Base-by-base conservation (phyloP, 2,113 vertebrate genomes). In the Pimephales promelas region DNA sequence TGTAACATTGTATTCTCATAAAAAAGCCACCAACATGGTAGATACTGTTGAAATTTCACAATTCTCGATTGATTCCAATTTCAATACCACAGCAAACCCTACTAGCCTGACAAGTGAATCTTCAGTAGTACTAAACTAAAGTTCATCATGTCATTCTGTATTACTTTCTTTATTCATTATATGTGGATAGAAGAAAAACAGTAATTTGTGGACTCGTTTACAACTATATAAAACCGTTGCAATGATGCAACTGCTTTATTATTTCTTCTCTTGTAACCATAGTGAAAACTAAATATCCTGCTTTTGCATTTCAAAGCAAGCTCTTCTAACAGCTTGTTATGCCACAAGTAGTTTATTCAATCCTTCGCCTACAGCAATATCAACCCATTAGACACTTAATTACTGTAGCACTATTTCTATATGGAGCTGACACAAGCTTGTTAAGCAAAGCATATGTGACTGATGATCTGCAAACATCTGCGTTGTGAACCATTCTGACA, bases 391-490 rank as follows among this genome's bases (percentile, higher is more conserved):
- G 28, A 77, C 70, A 26, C 45, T 72, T 82, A 75, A 84, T 73
- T 43, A 57, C 61, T 14, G 26, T 61, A 43, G 40, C 10, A 40
- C 83, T 13, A 10, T 61, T 72, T 84, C 66, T 70, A 31, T 61
- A 71, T 61, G 52, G 18, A 80, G 54, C 66, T 36, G 62, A 71
- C 6, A 1, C 72, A 66, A 82, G 45, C 79, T 73, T 78, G 83
- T 84, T 71, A 59, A 74, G 47, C 36, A 66, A 84, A 83, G 54
- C 43, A 76, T 83, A 62, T 83, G 61, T 14, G 57, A 74, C 75
- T 6, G 40, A 80, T 28, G 77, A 80, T 79, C 59, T 26, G 64
- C 64, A 75, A 83, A 80, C 81, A 87, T 82, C 86, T 85, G 79
- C 10, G 18, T 54, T 79, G 8, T 5, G 16, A 79, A 77, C 62